These are phyloP conservation scores for Catagonus wagneri DNA, from an alignment of 2,113 vertebrate genomes.

Conservation along the genomic window DNA sequence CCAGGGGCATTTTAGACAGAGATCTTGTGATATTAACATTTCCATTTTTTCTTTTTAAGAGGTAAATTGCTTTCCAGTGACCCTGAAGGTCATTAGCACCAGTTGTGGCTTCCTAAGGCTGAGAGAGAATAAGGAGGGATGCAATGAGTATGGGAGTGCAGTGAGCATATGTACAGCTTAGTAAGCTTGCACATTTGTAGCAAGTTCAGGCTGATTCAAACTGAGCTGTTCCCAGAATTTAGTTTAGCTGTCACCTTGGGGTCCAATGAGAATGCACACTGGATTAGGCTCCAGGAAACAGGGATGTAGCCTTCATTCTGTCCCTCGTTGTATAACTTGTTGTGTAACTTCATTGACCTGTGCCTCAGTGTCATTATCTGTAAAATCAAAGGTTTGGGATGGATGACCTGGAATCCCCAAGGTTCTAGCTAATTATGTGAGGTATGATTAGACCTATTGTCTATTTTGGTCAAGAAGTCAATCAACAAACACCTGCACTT, in stretches of 20 bases:
- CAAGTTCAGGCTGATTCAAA: constrained; percentile 44
- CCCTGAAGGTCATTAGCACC: constrained; percentile 18
- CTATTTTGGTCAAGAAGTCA: constrained; percentile 47
- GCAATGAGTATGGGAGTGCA: background rate
- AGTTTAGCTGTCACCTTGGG: constrained; percentile 22
- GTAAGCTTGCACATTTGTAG: background rate
- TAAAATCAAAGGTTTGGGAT: constrained; percentile 28
- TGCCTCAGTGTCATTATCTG: constrained; percentile 11
- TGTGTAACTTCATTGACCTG: constrained; percentile 18
- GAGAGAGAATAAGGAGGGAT: background rate
- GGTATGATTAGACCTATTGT: background rate
- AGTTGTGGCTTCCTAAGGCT: background rate
- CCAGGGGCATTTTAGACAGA: constrained; percentile 64
- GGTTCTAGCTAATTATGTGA: background rate
- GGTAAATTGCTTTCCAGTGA: constrained; percentile 66
- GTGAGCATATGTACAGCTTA: background rate
- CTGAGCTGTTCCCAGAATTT: constrained; percentile 13
- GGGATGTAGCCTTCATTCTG: constrained; percentile 15
- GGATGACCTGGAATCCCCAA: background rate
- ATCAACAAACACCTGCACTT: background rate
- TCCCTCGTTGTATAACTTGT: background rate
- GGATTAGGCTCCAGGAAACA: background rate
- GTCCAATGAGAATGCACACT: constrained; percentile 41
- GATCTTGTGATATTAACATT: constrained; percentile 73
- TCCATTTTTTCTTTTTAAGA: background rate